Conservation (phyloP, 2,797 vertebrate genomes). For the Xiphorhynchus erythropygius region DNA sequence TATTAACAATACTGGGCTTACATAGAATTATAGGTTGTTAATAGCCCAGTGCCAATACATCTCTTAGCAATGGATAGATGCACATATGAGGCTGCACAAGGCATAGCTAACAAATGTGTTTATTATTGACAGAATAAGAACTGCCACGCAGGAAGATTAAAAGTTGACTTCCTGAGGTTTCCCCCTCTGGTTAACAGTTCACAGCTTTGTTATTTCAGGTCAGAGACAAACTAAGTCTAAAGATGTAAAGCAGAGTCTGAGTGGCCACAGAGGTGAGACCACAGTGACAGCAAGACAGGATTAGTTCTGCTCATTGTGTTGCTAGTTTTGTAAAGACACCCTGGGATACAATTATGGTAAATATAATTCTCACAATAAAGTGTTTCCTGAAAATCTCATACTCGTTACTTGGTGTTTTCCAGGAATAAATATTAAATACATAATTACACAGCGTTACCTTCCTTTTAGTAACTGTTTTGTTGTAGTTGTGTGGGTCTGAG, state of each 20-base stretch:
- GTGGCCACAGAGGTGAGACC: not conserved
- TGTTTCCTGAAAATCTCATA: not conserved
- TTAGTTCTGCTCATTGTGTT: not conserved
- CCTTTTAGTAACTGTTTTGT: not conserved
- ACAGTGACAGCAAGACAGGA: not conserved
- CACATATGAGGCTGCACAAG: not conserved
- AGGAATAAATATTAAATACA: not conserved
- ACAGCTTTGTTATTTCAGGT: slow-evolving; percentile 37
- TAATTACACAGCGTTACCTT: not conserved
- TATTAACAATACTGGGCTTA: not conserved
- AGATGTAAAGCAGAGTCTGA: not conserved
- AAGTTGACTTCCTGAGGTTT: slow-evolving; percentile 38
- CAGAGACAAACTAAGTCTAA: not conserved
- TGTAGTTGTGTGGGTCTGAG: not conserved
- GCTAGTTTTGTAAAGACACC: not conserved
- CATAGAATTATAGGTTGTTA: not conserved
- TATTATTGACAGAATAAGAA: slow-evolving; percentile 28
- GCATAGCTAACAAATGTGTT: slow-evolving; percentile 6
- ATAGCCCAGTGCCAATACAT: not conserved
- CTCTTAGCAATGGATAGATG: not conserved
- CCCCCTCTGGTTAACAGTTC: not conserved
- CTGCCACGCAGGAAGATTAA: not conserved
- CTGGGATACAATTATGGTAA: not conserved
- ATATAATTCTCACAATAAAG: not conserved
- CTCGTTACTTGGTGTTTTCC: not conserved